Evolutionary conservation across 35 echinoderm and acorn worm genomes (phyloP).

Genomic region (Acanthaster planci): DNA sequence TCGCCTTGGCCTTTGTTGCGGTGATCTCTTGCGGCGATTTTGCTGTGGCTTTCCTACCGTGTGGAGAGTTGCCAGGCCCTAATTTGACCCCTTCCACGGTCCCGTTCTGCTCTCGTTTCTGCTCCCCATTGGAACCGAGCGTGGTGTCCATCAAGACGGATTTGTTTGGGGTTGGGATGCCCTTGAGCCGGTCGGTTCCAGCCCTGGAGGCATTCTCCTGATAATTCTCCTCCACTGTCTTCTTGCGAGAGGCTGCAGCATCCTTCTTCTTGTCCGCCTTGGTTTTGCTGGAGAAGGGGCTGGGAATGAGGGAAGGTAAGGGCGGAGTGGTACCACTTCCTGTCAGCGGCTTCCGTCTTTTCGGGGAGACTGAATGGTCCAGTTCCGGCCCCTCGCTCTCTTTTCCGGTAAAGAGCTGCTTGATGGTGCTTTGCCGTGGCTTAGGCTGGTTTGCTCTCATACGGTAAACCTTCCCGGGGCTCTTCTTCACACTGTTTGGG

Average conservation of each 20-base stretch:
- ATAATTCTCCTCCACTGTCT: background rate
- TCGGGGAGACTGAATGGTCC: background rate
- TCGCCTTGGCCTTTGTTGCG: background rate
- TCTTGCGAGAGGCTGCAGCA: background rate
- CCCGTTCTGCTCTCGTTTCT: slow-evolving; percentile 6
- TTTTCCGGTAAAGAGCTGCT: background rate
- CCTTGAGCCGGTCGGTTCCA: background rate
- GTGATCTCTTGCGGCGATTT: background rate
- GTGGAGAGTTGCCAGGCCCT: background rate
- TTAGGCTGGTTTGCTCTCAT: slow-evolving; percentile 7
- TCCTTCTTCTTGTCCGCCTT: background rate
- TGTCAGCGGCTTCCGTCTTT: background rate
- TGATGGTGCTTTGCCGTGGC: slow-evolving; percentile 5
- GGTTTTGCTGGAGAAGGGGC: background rate
- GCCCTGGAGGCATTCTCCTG: slow-evolving; percentile 1
- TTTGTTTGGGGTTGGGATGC: background rate
- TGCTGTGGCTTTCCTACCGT: background rate
- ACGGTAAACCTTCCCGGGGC: slow-evolving; percentile 2
- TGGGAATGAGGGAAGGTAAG: background rate
- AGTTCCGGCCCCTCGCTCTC: background rate
- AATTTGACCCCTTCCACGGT: background rate
- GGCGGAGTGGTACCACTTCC: background rate
- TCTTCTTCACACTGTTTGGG: background rate
- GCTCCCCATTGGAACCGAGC: background rate
- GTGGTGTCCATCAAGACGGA: background rate